A percentile compares a stretch with the other conserved stretches of the same genome.
phyloP scores from a whole-genome alignment of 2,113 vertebrate genomes.

The Ascaphus truei region DNA sequence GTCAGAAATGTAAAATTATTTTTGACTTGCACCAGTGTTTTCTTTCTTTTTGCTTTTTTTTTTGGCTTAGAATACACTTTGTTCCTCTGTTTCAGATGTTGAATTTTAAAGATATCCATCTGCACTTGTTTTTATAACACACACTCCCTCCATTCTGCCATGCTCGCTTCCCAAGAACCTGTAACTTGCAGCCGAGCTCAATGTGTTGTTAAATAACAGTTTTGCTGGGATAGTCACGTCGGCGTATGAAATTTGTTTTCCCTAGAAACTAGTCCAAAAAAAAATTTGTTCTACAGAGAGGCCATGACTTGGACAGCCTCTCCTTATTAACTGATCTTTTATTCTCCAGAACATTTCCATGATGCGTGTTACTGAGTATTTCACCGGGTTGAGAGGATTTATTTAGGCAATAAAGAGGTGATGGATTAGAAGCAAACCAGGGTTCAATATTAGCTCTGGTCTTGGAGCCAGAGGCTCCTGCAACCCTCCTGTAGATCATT shows the following conservation, averaged over 20 bases:
- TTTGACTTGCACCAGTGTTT: not conserved
- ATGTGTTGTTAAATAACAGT: not conserved
- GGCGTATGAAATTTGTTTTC: not conserved
- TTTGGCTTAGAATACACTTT: not conserved
- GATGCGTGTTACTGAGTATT: not conserved
- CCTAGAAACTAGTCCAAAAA: not conserved
- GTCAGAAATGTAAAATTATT: not conserved
- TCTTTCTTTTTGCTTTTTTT: not conserved
- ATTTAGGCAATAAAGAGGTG: constrained; percentile 18
- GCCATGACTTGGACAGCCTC: not conserved
- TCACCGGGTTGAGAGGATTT: constrained; percentile 9
- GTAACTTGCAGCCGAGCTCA: not conserved
- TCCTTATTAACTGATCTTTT: no score
- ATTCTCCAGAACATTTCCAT: not conserved
- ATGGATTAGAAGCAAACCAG: constrained; percentile 23
- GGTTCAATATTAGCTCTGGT: constrained; percentile 16
- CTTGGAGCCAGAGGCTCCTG: not conserved
- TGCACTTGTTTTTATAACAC: not conserved
- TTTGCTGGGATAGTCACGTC: not conserved
- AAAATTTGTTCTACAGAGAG: not conserved
- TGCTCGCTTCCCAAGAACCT: not conserved
- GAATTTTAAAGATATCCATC: constrained; percentile 9
- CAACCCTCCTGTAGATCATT: constrained; percentile 12
- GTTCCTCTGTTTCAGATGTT: constrained; percentile 4
- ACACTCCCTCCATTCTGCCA: not conserved